Evolutionary conservation across 1,140 invertebrate genomes (phyloP).

Genomic region (Hyphantria cunea): DNA sequence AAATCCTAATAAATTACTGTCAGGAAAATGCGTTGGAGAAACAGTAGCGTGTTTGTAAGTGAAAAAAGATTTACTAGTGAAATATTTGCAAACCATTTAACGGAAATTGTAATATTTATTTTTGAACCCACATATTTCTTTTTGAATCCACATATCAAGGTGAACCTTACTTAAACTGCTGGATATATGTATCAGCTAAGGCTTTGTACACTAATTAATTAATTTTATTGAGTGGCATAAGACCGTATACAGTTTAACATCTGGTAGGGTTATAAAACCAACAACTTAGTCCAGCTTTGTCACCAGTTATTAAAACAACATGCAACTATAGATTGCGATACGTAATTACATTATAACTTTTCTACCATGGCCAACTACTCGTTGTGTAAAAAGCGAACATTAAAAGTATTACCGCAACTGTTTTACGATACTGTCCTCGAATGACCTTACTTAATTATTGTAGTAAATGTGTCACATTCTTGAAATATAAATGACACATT

Average conservation of each 20-base stretch:
- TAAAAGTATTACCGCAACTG: slow-evolving; percentile 26
- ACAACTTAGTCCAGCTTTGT: slow-evolving; percentile 5
- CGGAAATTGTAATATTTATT: no score
- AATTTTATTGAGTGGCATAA: background rate
- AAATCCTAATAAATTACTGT: no score
- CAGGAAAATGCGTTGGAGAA: no score
- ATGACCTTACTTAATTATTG: slow-evolving; percentile 24
- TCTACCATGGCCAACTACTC: slow-evolving; percentile 26
- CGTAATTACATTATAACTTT: slow-evolving; percentile 24
- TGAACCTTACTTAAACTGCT: no score
- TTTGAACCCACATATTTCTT: no score
- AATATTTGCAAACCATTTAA: no score
- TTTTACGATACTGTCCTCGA: slow-evolving; percentile 21
- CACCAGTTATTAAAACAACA: slow-evolving; percentile 3
- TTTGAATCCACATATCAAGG: no score
- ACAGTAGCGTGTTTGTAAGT: no score
- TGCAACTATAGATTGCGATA: slow-evolving; percentile 19
- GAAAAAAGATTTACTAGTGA: no score
- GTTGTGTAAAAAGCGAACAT: slow-evolving; percentile 32
- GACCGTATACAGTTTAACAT: background rate
- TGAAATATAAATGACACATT: background rate
- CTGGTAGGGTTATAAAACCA: slow-evolving; percentile 9
- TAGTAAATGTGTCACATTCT: slow-evolving; percentile 26
- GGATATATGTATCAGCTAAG: no score
- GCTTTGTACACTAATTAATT: slow-evolving; percentile 3